A percentile compares a stretch with the other conserved stretches of the same genome.
These are phyloP conservation scores for Caradrina kadenii DNA, from an alignment of 2,888 invertebrate species.

Conservation along the genomic window DNA sequence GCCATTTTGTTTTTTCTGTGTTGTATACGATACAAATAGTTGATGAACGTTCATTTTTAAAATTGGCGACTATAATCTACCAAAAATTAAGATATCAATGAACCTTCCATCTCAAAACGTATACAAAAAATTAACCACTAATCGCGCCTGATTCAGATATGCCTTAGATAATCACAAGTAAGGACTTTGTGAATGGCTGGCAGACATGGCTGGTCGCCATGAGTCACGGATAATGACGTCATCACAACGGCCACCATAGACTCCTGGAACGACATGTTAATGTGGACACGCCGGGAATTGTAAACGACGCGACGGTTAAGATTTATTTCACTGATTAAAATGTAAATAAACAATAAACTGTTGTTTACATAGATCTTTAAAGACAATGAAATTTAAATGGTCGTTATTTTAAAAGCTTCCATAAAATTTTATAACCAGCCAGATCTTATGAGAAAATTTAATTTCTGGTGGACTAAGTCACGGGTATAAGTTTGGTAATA, in stretches of 20 bases:
- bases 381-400: slow-evolving; percentile 8
- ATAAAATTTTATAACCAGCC: slow-evolving; percentile 7
- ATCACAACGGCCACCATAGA: slow-evolving; percentile 61
- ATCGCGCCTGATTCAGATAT: slow-evolving; percentile 46
- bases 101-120: slow-evolving; percentile 9
- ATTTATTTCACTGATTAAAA: slow-evolving; percentile 35
- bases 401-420: slow-evolving; percentile 8
- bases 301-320: slow-evolving; percentile 22
- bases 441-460: too few species aligned
- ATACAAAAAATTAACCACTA: slow-evolving; percentile 26
- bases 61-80: slow-evolving; percentile 4
- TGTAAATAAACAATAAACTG: slow-evolving; percentile 27
- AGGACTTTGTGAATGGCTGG: slow-evolving; percentile 67
- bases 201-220: slow-evolving; percentile 66
- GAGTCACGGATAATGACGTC: slow-evolving; percentile 71
- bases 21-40: not conserved
- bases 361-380: not conserved
- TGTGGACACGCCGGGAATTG: slow-evolving; percentile 48
- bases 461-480: too few species aligned
- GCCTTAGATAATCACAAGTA: slow-evolving; percentile 51
- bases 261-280: slow-evolving; percentile 53
- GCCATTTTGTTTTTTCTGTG: slow-evolving; percentile 1
- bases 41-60: not conserved
- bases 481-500: too few species aligned
- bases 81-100: slow-evolving; percentile 25